Conservation (phyloP, 2,888 invertebrate species). For the Xiphydria camelus region DNA sequence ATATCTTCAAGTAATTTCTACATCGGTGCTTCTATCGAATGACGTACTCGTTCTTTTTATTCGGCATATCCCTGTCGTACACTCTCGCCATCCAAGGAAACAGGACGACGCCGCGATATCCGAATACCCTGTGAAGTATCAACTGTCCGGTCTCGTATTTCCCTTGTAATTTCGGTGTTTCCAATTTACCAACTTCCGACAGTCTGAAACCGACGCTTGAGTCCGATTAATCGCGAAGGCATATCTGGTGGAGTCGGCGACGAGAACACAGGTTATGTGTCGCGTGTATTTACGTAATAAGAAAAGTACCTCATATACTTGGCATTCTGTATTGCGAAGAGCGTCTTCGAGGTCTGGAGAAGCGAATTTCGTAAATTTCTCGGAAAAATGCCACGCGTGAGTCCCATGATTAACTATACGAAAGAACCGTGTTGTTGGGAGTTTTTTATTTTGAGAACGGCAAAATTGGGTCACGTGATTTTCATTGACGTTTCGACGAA, state of each 20-base stretch:
- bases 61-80: constrained; percentile 87
- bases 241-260: too few relatives aligned
- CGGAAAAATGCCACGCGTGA: constrained; percentile 25
- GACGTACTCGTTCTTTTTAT: constrained; percentile 64
- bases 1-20: too few relatives aligned
- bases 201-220: too few relatives aligned
- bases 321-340: constrained; percentile 36
- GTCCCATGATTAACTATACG: constrained; percentile 25
- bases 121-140: constrained; percentile 95
- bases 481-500: too few relatives aligned
- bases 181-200: constrained; percentile 91
- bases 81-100: constrained; percentile 97
- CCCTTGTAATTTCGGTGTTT: constrained; percentile 81
- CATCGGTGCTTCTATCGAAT: too few relatives aligned
- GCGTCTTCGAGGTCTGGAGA: constrained; percentile 38
- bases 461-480: too few relatives aligned
- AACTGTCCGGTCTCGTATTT: constrained; percentile 96
- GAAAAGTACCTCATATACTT: constrained; percentile 47
- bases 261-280: constrained; percentile 26
- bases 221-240: too few relatives aligned
- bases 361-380: constrained; percentile 34
- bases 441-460: too few relatives aligned
- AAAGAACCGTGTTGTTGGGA: too few relatives aligned
- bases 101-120: constrained; percentile 93
- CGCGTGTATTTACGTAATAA: constrained; percentile 29